These are phyloP conservation scores for Eurystomus gularis DNA, from an alignment of 2,113 vertebrate species.

Conservation along the genomic window DNA sequence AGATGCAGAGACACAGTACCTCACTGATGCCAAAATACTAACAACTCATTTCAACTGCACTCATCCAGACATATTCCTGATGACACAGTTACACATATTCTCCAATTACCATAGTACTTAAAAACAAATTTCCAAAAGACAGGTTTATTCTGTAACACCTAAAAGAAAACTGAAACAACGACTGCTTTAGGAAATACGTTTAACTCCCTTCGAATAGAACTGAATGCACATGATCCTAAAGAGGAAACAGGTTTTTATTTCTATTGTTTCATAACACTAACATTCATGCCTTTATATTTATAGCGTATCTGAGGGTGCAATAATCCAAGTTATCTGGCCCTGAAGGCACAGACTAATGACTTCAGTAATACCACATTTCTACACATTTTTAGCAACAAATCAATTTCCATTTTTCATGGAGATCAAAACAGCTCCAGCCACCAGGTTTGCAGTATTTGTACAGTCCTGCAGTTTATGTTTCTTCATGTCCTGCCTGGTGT, in stretches of 20 bases:
- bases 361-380: not conserved
- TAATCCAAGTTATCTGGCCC: not conserved
- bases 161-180: not conserved
- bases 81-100: not conserved
- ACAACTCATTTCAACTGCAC: not conserved
- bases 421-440: not conserved
- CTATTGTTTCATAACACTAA: not conserved
- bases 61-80: not conserved
- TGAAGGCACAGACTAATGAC: not conserved
- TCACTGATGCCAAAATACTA: not conserved
- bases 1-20: not conserved
- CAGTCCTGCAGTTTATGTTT: not conserved
- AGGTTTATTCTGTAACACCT: rapidly evolving
- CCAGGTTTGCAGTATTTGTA: not conserved
- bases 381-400: not conserved
- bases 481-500: not conserved
- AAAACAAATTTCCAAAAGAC: not conserved
- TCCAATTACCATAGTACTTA: not conserved
- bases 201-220: not conserved
- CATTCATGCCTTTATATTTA: not conserved
- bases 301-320: not conserved
- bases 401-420: not conserved
- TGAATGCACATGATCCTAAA: rapidly evolving
- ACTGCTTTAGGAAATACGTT: not conserved
- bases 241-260: not conserved